phyloP scores from a whole-genome alignment of 1,140 invertebrate genomes.

The Drosophila kikkawai region DNA sequence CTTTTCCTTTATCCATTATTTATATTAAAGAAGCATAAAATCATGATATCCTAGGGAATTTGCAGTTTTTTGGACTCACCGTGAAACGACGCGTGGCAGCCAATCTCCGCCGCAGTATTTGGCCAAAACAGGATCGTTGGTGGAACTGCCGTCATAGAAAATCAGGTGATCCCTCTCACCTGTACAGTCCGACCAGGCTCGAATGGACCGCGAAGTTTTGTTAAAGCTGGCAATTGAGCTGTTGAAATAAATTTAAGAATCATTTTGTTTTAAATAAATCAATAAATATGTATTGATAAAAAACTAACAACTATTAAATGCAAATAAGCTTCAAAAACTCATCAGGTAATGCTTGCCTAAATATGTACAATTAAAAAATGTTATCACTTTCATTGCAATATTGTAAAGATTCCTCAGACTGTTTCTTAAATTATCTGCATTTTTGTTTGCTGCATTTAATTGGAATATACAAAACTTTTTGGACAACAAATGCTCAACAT shows the following conservation, averaged over 20 bases:
- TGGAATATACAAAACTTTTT: slow-evolving; percentile 68
- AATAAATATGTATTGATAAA: not conserved
- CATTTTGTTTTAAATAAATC: not conserved
- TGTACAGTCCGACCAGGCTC: slow-evolving; percentile 93
- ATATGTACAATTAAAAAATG: too few relatives aligned
- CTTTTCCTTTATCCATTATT: too few relatives aligned
- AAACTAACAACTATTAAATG: too few relatives aligned
- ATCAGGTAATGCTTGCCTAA: too few relatives aligned
- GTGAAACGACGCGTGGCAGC: slow-evolving; percentile 90
- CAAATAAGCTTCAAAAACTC: too few relatives aligned
- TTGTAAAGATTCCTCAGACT: not conserved
- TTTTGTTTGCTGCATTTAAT: slow-evolving; percentile 74
- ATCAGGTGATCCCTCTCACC: slow-evolving; percentile 92
- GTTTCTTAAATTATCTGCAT: not conserved
- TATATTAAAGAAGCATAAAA: slow-evolving; percentile 11
- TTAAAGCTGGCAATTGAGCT: slow-evolving; percentile 86
- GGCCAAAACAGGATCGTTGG: slow-evolving; percentile 92
- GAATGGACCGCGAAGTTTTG: slow-evolving; percentile 89
- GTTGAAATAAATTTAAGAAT: slow-evolving; percentile 18
- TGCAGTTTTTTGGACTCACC: slow-evolving; percentile 66
- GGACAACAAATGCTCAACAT: slow-evolving; percentile 51
- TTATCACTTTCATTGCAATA: not conserved
- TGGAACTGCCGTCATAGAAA: slow-evolving; percentile 93
- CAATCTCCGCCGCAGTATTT: slow-evolving; percentile 95
- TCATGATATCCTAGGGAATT: not conserved